Base-by-base conservation (phyloP, 2,113 vertebrate genomes). In the Cavia porcellus region DNA sequence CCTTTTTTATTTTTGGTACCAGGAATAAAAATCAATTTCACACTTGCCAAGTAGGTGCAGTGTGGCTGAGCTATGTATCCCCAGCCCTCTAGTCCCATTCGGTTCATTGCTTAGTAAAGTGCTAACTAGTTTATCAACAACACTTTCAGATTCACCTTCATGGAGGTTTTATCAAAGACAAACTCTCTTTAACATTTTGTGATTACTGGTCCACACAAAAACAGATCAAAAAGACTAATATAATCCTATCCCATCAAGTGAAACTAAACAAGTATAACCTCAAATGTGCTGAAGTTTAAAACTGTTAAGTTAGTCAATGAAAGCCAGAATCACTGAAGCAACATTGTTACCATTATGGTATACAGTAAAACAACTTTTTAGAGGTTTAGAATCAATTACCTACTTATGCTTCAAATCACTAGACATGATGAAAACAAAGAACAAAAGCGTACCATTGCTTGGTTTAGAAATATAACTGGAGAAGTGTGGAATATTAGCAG, bases 361-460 rank as follows among this genome's bases (percentile, higher is more conserved):
- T 8, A 75, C 42, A 38, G 38, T 42, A 86, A 88, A 92, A 74
- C 24, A 45, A 3, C 15, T 77, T 89, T n/a, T 45, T 6, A 92
- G 77, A 28, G 12, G 24, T 90, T 95, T 77, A 86, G 9, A 24
- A 82, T 52, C 42, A 80, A 61, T 74, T 17, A 90, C 22, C n/a
- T 61, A 19, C 62, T 38, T 52, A 89, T 66, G 22, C 42, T 86
- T 97, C 80, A 97, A 93, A 95, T 85, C 42, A 80, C 30, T 64
- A 1, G 25, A 57, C n/a, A 94, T 25, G 32, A 88, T 86, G 32
- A 87, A 89, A 94, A 50, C 0, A 91, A 86, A 86, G 1, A 84
- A 79, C 52, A 86, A 92, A 94, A 90, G 57, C 97, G 20, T 98
- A 98, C 98, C 97, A 10, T 68, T 83, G 15, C 92, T 96, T 89